Base-by-base conservation (phyloP, 2,113 vertebrate genomes). In the Caracal caracal region DNA sequence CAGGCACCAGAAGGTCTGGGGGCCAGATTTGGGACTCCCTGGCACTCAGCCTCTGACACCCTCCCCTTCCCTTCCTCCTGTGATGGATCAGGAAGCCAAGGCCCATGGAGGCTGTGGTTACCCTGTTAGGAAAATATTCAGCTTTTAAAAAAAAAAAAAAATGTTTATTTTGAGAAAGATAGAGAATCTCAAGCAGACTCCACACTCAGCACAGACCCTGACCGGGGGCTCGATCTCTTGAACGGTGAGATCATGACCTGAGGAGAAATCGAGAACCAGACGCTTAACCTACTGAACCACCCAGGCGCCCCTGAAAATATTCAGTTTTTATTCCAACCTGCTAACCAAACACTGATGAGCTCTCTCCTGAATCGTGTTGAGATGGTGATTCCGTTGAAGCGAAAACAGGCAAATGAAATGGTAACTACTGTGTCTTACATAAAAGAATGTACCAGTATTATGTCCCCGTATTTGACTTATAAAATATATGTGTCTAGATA, bases 11-110 rank as follows among this genome's bases (percentile, higher is more conserved):
- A 37, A 86, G 53, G 28, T 13, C 33, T 43, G 4, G 22, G 20
- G 40, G 11, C 10, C 1, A 2, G 35, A 37, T 28, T 56, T 30
- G 2, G 43, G 56, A 63, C 20, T 35, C 49, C 26, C 35, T 15
- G 26, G 8, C 56, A 35, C 51, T 43, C 43, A 30, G 0, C 16
- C 78, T 30, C 87, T 65, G 22, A 20, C 20, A n/a, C 35, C 6
- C 16, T 2, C 19, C 28, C 5, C 10, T 0, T 1, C 37, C 0
- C 0, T 2, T 0, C 0, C 0, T 4, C 19, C 19, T 6, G 19
- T 40, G 53, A 49, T 30, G 56, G 30, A 22, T 5, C 15, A 5
- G 37, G 73, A 97, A 24, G 8, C 65, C 0, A 0, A 20, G 53
- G 24, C 7, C 30, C 30, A 35, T 15, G 6, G 9, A 78, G 11